Base-by-base conservation (phyloP, 2,113 vertebrate genomes). In the Phyllostomus discolor region DNA sequence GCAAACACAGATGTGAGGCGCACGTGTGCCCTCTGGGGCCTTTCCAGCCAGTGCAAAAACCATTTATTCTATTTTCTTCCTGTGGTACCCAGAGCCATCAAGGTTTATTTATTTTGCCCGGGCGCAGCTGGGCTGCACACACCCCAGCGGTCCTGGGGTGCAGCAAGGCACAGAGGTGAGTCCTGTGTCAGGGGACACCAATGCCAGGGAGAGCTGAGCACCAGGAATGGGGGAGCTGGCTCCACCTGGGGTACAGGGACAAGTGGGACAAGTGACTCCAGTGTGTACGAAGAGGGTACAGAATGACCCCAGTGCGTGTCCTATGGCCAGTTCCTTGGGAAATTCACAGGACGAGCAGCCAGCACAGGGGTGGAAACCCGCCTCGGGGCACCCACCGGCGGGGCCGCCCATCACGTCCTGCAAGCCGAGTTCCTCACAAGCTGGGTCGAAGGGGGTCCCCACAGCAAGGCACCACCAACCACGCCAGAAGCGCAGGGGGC, bases 91-190 rank as follows among this genome's bases (percentile, higher is more conserved):
- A 82, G 93, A 89, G 95, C 73, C 4, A 0, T 76, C 16, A 11
- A 3, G 97, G 94, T 96, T 90, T 96, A 43, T 62, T 26, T 62
- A 11, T 28, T 24, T 62, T 15, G 50, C 62, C 72, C 7, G 22
- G n/a, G 75, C 19, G 16, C 5, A n/a, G 75, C 35, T 5, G 54
- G 54, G 85, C 80, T 31, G 15, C 67, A 31, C 11, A 67, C n/a
- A 48, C 41, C 79, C 11, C 3, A 3, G 78, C 9, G 9, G 95
- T 80, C 75, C 70, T 67, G 70, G 75, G 91, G 76, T 24, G 10
- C 46, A 66, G 38, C 98, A 98, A 98, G 98, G 98, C 98, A 98
- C 98, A 94, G 72, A 95, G 97, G 97, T 98, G 90, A 91, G 90
- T 78, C 96, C 96, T 91, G 95, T 75, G 54, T 92, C 48, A 46